Base-by-base conservation (phyloP, 2,797 vertebrate species). In the Synanceia verrucosa region DNA sequence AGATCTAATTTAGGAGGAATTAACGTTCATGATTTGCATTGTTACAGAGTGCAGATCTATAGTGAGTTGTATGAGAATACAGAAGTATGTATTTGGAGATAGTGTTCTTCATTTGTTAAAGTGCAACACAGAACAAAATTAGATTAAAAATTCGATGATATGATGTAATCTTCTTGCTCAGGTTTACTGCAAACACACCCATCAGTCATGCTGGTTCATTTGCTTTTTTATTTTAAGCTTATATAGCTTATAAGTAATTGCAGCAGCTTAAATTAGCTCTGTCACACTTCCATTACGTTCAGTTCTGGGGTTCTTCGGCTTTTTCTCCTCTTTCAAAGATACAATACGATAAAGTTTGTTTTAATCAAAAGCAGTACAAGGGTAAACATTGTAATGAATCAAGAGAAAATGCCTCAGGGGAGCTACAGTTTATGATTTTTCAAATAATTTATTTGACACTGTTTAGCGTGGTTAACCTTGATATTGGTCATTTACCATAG, bases 211-310 rank as follows among this genome's bases (percentile, higher is more conserved):
- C 0, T 51, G 26, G 21, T 21, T 72, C 7, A n/a, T 51, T 77
- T 36, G 2, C 5, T 26, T 16, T 21, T 44, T 60, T 51, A 43
- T 24, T 48, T 68, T 0, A n/a, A 9, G 28, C 39, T 48, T 14
- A 29, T 19, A 6, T 33, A 48, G 8, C 2, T n/a, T n/a, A n/a
- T n/a, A n/a, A n/a, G 6, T 9, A 37, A 39, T 16, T 48, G 53
- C 46, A 72, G 10, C 13, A 44, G 14, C 36, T 62, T 48, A 64
- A 41, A 65, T 67, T 19, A 13, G 10, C 28, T 33, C 7, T 74
- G 55, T 43, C 46, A 51, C 41, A 31, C 24, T 57, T 51, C 76
- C 19, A 65, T 50, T 64, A 21, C 23, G 11, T 77, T 13, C 16
- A 58, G 8, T 51, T 72, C 34, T 8, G 8, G 9, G 5, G 44